phyloP scores from a whole-genome alignment of 2,797 vertebrate genomes.

The Picus viridis region DNA sequence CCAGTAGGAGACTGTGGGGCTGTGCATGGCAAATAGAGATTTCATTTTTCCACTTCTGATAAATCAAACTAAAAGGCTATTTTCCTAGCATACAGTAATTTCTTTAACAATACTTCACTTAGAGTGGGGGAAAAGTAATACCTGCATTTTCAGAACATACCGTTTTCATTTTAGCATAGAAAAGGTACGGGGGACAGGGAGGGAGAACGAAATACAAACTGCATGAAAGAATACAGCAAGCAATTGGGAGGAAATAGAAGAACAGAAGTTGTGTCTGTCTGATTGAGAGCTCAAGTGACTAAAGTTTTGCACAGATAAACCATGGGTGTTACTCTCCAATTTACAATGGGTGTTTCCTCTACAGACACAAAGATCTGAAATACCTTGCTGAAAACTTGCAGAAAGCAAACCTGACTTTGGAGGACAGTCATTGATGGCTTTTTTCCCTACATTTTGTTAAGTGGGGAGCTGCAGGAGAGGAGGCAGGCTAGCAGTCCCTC shows the following conservation, averaged over 20 bases:
- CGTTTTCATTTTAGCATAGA: neutral
- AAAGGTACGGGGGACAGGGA: too few relatives aligned
- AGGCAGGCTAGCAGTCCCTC: neutral
- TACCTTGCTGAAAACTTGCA: neutral
- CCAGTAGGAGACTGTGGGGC: neutral
- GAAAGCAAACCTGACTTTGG: neutral
- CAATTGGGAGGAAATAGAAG: neutral
- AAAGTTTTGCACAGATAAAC: neutral
- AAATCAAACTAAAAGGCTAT: neutral
- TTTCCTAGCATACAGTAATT: neutral
- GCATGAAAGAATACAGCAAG: neutral
- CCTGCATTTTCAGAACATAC: neutral
- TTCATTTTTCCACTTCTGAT: neutral
- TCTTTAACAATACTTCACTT: neutral
- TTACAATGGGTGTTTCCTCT: neutral
- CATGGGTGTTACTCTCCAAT: neutral
- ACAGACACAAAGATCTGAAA: neutral
- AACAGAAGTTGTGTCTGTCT: neutral
- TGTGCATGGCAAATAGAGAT: neutral
- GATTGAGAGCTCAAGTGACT: neutral
- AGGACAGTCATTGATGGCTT: rapidly evolving
- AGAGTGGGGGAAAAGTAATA: neutral
- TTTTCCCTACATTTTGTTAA: neutral
- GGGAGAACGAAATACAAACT: neutral
- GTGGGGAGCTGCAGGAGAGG: neutral